Percentiles rank a stretch among this genome's conserved stretches.
Evolutionary conservation across 2,888 invertebrate species (phyloP).

Genomic region (Hermaeophaga mercurialis): DNA sequence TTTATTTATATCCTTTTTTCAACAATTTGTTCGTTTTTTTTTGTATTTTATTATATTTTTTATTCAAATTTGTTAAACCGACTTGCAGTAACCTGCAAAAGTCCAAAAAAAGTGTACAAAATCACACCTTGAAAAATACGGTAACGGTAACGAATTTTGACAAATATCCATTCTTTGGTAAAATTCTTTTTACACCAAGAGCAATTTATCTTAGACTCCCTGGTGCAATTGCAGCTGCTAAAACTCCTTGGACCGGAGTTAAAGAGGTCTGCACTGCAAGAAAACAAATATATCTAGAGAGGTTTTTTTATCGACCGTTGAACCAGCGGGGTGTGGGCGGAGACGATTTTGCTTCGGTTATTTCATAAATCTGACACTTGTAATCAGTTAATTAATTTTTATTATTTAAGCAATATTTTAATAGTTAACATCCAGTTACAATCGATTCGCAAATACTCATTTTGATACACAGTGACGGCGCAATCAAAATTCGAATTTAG

Average conservation of each 20-base stretch:
- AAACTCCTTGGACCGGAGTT: neutral
- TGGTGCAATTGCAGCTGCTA: conserved; percentile 14
- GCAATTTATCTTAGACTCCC: neutral
- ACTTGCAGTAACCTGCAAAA: too few relatives aligned
- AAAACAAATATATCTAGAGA: conserved; percentile 39
- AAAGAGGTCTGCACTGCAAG: conserved; percentile 23
- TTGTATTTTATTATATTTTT: too few relatives aligned
- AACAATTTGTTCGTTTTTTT: too few relatives aligned
- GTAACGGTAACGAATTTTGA: neutral
- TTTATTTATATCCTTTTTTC: too few relatives aligned
- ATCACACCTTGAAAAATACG: too few relatives aligned
- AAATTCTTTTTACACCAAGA: neutral
- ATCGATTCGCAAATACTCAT: neutral
- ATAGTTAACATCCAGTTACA: neutral
- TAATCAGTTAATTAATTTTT: conserved; percentile 38
- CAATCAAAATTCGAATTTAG: too few relatives aligned
- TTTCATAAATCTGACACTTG: conserved; percentile 35
- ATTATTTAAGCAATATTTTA: conserved; percentile 27
- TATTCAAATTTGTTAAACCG: too few relatives aligned
- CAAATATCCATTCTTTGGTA: neutral
- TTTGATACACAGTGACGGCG: neutral
- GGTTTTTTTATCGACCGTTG: conserved; percentile 42
- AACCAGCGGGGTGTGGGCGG: conserved; percentile 31
- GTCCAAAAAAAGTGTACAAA: too few relatives aligned
- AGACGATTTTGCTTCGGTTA: conserved; percentile 27